Base-by-base conservation (phyloP, 2,888 invertebrate genomes). In the Agrenia bidenticulata region DNA sequence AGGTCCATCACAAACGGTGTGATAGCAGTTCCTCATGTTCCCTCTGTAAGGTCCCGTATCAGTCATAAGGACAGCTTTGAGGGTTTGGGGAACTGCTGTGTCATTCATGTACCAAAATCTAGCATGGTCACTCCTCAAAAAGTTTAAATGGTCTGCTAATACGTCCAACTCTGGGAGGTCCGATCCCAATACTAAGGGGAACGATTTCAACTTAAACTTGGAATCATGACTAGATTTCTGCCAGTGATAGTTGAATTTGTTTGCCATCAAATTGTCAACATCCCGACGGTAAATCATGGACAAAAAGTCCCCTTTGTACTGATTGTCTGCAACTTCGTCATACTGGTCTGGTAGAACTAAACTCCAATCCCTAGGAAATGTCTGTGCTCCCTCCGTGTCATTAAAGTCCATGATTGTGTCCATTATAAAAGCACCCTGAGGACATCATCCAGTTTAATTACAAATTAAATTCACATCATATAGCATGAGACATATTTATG, bases 351-450 rank as follows among this genome's bases (percentile, higher is more conserved):
- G 77, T 0, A 75, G 57, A 0, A 72, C 65, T 13, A 72, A 61
- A 37, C 75, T 72, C 75, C 78, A 77, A 50, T 78, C 78, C 2
- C 72, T 66, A 0, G 77, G 77, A 32, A 77, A 74, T 2, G 77
- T 77, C 71, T 79, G 79, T 1, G 78, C 76, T 4, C 70, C 70
- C 5, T 76, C 74, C n/a, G 74, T 72, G 11, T 76, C 75, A 64
- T 80, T 78, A 61, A 77, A 80, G 59, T 79, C 78, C 73, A 78
- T 75, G 11, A 80, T 76, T 26, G 79, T 78, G 69, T 80, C 80
- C 69, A 79, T 72, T 24, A 80, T 78, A 60, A 78, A 78, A 4
- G 79, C 79, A 21, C 79, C 79, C 65, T 68, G 21, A 32, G 11
- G 5, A 32, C 4, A 32, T 32, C 11, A 32, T 7, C 9, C 19